Conservation (phyloP, 2,888 invertebrate genomes). For the Agrochola circellaris region DNA sequence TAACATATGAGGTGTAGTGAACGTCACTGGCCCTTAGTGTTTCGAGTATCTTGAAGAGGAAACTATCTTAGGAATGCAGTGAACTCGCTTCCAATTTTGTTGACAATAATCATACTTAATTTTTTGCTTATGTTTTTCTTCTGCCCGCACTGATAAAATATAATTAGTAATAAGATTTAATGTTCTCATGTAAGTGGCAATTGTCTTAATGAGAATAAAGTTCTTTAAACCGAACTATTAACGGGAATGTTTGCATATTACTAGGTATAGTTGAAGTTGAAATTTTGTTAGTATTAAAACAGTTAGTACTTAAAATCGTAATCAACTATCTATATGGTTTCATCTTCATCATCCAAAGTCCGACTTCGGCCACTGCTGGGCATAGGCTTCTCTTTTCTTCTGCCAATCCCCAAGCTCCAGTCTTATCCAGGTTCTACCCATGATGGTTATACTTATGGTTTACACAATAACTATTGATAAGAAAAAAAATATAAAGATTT, state of each 20-base stretch:
- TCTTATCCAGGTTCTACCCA: background rate
- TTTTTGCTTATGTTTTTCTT: too few species aligned
- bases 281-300: background rate
- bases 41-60: constrained; percentile 1
- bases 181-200: too few species aligned
- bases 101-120: too few species aligned
- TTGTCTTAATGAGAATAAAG: background rate
- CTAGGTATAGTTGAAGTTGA: background rate
- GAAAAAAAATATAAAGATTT: too few species aligned
- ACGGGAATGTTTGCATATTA: background rate
- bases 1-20: constrained; percentile 72
- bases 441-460: background rate
- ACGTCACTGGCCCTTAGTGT: constrained; percentile 59
- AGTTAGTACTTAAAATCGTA: background rate
- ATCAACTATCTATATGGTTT: background rate
- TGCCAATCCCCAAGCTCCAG: background rate
- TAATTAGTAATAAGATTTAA: too few species aligned
- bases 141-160: too few species aligned
- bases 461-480: background rate
- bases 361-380: background rate
- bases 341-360: too few species aligned
- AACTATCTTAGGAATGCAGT: background rate
- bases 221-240: too few species aligned
- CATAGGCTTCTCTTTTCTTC: background rate
- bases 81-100: too few species aligned